These are phyloP conservation scores for Phylloscopus trochiloides DNA, from an alignment of 2,113 vertebrate species.

Conservation along the genomic window DNA sequence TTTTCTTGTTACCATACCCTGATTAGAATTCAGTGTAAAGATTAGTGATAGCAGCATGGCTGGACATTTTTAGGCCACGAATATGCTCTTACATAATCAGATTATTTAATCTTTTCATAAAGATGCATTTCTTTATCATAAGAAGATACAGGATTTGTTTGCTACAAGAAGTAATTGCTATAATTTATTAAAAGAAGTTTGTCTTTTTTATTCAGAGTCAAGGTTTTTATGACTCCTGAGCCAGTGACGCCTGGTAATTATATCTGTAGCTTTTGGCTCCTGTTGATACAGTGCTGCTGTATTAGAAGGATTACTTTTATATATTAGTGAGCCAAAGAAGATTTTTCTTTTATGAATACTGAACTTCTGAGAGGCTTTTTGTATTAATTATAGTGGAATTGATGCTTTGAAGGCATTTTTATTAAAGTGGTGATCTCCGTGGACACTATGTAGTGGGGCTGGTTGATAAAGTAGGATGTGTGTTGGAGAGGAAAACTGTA, in stretches of 20 bases:
- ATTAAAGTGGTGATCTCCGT: not conserved
- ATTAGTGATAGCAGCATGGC: not conserved
- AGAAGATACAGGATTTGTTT: slow-evolving; percentile 12
- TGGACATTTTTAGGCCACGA: slow-evolving; percentile 26
- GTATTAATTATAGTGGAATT: slow-evolving; percentile 38
- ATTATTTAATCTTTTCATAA: slow-evolving; percentile 46
- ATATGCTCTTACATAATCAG: slow-evolving; percentile 3
- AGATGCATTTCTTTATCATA: not conserved
- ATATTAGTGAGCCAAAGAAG: slow-evolving; percentile 26
- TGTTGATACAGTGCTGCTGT: not conserved
- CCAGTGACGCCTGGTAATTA: slow-evolving; percentile 39
- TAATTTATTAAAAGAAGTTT: not conserved
- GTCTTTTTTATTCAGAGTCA: not conserved
- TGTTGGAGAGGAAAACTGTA: not conserved
- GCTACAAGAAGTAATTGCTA: not conserved
- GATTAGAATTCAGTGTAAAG: slow-evolving; percentile 24
- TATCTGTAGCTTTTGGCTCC: slow-evolving; percentile 7
- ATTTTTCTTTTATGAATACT: slow-evolving; percentile 53
- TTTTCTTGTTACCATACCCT: not conserved
- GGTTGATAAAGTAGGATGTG: not conserved
- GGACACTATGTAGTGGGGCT: not conserved
- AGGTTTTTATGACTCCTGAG: slow-evolving; percentile 34
- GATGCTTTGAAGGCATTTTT: slow-evolving; percentile 32
- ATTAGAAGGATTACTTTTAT: slow-evolving; percentile 43
- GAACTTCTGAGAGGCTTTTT: slow-evolving; percentile 29